Conservation (phyloP, 2,888 invertebrate species). For the Glyphotaelius pellucidus region DNA sequence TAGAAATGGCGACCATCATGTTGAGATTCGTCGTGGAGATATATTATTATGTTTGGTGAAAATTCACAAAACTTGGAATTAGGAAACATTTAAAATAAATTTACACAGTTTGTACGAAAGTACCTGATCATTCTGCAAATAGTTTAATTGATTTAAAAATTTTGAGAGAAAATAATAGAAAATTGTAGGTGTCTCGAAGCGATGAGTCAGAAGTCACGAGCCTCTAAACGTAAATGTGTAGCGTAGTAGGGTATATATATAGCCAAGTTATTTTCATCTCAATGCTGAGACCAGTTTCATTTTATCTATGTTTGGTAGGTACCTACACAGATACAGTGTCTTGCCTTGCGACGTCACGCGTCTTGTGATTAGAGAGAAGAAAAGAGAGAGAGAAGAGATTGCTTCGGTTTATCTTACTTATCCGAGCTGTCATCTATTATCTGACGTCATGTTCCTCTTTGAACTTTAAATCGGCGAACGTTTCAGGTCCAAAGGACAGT, state of each 20-base stretch:
- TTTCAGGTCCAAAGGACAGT: too few relatives aligned
- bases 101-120: too few relatives aligned
- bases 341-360: background rate
- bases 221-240: too few relatives aligned
- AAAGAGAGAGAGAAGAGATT: background rate
- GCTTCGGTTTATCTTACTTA: background rate
- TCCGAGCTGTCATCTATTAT: background rate
- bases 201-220: background rate
- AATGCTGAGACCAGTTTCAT: too few relatives aligned
- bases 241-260: too few relatives aligned
- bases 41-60: too few relatives aligned
- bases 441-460: background rate
- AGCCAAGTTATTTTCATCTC: background rate
- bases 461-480: background rate
- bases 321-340: background rate
- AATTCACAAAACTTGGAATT: too few relatives aligned
- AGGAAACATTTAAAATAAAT: too few relatives aligned
- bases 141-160: too few relatives aligned
- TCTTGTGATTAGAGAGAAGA: background rate
- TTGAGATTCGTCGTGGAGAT: too few relatives aligned
- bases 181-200: background rate
- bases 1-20: too few relatives aligned
- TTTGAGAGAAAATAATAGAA: background rate
- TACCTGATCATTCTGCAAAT: too few relatives aligned
- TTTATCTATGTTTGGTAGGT: background rate